phyloP scores from a whole-genome alignment of 2,888 invertebrate genomes.

The Drosophila paranaensis region DNA sequence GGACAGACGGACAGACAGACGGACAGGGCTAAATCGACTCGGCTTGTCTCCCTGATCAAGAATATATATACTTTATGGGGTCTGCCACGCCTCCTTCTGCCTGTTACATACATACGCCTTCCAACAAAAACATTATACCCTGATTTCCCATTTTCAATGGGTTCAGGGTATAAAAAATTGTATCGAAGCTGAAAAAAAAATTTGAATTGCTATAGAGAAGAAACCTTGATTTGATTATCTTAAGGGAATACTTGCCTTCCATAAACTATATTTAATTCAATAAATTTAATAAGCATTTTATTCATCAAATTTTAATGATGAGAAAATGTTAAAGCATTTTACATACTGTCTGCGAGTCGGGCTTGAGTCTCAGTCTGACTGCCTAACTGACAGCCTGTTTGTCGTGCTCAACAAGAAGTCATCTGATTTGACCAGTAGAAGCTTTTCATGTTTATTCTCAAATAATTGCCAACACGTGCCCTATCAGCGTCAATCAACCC shows the following conservation, averaged over 20 bases:
- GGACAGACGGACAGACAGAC: too few species aligned
- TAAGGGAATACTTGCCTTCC: background rate
- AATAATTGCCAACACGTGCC: constrained; percentile 83
- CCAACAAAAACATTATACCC: too few species aligned
- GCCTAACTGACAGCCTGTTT: constrained; percentile 1
- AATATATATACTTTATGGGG: too few species aligned
- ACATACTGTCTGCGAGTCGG: background rate
- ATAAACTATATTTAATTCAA: background rate
- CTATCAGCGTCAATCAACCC: constrained; percentile 80
- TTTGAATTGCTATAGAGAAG: background rate
- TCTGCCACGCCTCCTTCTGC: too few species aligned
- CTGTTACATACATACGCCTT: too few species aligned
- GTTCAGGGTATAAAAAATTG: too few species aligned
- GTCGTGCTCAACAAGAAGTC: constrained; percentile 50
- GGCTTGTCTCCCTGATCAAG: too few species aligned
- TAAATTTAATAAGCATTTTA: background rate
- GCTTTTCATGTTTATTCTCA: constrained; percentile 71
- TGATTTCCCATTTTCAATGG: too few species aligned
- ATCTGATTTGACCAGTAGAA: constrained; percentile 51
- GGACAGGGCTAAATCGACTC: too few species aligned
- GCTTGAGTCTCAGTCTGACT: background rate
- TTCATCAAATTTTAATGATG: constrained; percentile 19
- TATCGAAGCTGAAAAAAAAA: background rate
- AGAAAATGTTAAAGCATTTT: constrained; percentile 9
- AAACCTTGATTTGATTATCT: background rate